phyloP scores from a whole-genome alignment of 1,140 invertebrate species.

The Coelopa frigida region DNA sequence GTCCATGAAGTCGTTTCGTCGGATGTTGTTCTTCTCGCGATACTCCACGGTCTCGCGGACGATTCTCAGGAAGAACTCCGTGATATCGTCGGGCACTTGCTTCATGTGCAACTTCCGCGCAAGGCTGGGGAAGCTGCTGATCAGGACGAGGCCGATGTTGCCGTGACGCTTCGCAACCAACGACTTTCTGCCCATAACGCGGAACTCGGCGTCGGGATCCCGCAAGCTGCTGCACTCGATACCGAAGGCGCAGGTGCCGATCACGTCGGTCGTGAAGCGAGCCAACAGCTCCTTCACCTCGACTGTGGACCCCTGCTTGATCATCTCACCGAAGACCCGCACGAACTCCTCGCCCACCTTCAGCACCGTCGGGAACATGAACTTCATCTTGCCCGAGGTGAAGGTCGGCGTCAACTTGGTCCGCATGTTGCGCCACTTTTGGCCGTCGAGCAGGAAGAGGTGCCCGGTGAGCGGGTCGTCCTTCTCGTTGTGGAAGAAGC shows the following conservation, averaged over 20 bases:
- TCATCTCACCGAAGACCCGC: constrained; percentile 13
- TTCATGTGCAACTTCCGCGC: constrained; percentile 21
- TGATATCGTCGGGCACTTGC: constrained; percentile 22
- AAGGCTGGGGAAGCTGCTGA: constrained; percentile 22
- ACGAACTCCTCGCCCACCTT: constrained; percentile 37
- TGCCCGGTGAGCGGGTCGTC: constrained; percentile 49
- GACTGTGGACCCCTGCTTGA: constrained; percentile 20
- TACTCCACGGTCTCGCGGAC: constrained; percentile 32
- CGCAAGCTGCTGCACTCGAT: constrained; percentile 46
- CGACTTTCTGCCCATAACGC: constrained; percentile 25
- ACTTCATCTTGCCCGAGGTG: constrained; percentile 52
- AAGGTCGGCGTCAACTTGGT: constrained; percentile 51
- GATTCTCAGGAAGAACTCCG: constrained; percentile 33
- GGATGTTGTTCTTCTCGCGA: constrained; percentile 31
- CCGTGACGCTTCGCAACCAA: constrained; percentile 22
- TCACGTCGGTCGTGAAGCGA: constrained; percentile 55
- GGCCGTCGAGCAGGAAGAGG: constrained; percentile 45
- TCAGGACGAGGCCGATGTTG: constrained; percentile 15
- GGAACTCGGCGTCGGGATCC: constrained; percentile 46
- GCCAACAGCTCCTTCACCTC: constrained; percentile 53
- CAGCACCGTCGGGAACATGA: constrained; percentile 46
- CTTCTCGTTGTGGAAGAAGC: constrained; percentile 47
- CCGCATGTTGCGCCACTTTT: constrained; percentile 51
- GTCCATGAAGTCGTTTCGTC: constrained; percentile 37
- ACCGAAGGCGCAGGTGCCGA: constrained; percentile 49